Conservation (phyloP, 2,113 vertebrate genomes). For the Motacilla alba region DNA sequence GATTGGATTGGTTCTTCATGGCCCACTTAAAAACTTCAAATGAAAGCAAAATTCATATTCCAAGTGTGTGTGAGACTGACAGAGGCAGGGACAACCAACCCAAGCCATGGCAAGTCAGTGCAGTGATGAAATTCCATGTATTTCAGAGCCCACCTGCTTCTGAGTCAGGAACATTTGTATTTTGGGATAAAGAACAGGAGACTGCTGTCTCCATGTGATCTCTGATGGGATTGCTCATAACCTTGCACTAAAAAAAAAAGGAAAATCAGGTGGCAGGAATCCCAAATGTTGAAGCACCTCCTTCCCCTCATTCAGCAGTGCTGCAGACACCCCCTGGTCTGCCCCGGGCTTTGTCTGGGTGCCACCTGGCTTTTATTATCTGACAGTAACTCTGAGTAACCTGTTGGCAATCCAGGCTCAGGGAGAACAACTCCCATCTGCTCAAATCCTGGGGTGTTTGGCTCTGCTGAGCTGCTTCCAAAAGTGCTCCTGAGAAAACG, state of each 20-base stretch:
- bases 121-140: background rate
- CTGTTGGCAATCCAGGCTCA: background rate
- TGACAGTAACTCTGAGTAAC: background rate
- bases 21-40: background rate
- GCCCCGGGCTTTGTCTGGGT: background rate
- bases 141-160: background rate
- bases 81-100: background rate
- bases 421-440: background rate
- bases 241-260: background rate
- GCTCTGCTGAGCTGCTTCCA: background rate
- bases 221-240: background rate
- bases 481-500: background rate
- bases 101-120: background rate
- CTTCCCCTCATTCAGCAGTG: rapidly evolving
- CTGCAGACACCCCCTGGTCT: background rate
- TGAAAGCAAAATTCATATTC: background rate
- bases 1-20: background rate
- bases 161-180: background rate
- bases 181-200: background rate
- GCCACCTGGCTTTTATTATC: background rate
- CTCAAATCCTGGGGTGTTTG: background rate
- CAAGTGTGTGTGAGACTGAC: too few species aligned
- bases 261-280: background rate
- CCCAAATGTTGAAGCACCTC: background rate
- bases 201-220: background rate